A percentile compares a stretch with the other conserved stretches of the same genome.
phyloP scores from a whole-genome alignment of 2,888 invertebrate species.

The Idaea dimidiata region DNA sequence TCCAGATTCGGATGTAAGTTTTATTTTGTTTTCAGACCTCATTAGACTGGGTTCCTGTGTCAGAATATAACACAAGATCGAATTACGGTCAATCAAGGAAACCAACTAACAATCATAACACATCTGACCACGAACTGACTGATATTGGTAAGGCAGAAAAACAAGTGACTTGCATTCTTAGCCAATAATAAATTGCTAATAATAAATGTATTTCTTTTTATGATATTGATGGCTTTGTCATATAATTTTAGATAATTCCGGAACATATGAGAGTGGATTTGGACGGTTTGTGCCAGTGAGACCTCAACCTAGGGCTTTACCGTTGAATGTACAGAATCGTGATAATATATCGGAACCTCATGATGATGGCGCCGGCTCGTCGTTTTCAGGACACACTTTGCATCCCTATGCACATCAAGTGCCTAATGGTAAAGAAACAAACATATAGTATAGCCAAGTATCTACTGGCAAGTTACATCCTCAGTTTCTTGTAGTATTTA shows the following conservation, averaged over 20 bases:
- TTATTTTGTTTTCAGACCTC: slow-evolving; percentile 62
- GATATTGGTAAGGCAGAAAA: slow-evolving; percentile 64
- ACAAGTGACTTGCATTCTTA: background rate
- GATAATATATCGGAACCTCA: slow-evolving; percentile 65
- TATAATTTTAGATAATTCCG: slow-evolving; percentile 63
- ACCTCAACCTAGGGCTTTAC: slow-evolving; percentile 72
- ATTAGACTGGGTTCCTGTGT: slow-evolving; percentile 77
- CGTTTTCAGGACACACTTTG: slow-evolving; percentile 61
- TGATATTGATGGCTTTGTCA: background rate
- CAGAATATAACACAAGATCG: slow-evolving; percentile 72
- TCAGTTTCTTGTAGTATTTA: background rate
- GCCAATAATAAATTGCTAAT: background rate
- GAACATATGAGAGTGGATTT: slow-evolving; percentile 72
- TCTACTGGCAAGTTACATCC: background rate
- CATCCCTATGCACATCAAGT: slow-evolving; percentile 73
- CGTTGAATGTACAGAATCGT: slow-evolving; percentile 68
- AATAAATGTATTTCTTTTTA: slow-evolving; percentile 15
- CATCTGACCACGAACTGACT: slow-evolving; percentile 71
- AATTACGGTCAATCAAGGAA: slow-evolving; percentile 75
- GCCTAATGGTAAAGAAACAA: slow-evolving; percentile 59
- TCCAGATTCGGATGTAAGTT: slow-evolving; percentile 12
- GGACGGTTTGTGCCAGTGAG: slow-evolving; percentile 77
- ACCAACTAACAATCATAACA: slow-evolving; percentile 70
- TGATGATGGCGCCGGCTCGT: slow-evolving; percentile 61
- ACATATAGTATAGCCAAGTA: background rate